These are phyloP conservation scores for Neolamprologus kungweensis DNA, from an alignment of 2,113 vertebrate species.

Conservation along the genomic window DNA sequence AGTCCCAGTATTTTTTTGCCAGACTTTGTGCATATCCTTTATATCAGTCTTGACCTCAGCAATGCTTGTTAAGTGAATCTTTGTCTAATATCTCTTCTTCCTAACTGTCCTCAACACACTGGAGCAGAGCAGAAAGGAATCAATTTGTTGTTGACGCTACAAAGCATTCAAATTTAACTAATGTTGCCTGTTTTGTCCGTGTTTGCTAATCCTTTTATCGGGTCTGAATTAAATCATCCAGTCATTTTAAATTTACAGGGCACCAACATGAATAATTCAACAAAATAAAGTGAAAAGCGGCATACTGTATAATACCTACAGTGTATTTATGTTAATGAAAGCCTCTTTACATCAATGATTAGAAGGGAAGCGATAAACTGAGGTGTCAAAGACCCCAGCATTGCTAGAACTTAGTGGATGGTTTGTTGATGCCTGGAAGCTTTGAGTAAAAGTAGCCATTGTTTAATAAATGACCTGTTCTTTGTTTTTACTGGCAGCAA, in stretches of 20 bases:
- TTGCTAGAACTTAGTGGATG: not conserved
- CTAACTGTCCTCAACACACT: not conserved
- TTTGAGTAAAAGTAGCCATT: constrained; percentile 22
- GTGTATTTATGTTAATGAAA: not conserved
- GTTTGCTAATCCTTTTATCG: not conserved
- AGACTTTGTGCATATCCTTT: not conserved
- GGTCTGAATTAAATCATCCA: not conserved
- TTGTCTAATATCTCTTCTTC: not conserved
- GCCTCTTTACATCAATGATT: not conserved
- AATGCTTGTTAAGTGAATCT: not conserved
- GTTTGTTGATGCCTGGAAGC: constrained; percentile 26
- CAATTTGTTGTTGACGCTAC: not conserved
- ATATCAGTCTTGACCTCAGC: not conserved
- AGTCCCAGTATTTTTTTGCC: not conserved
- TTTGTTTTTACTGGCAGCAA: constrained; percentile 32
- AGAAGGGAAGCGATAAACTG: not conserved
- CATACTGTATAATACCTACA: not conserved
- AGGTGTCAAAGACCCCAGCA: not conserved
- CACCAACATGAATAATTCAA: not conserved
- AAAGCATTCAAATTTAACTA: not conserved
- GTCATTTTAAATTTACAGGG: not conserved
- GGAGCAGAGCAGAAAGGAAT: not conserved
- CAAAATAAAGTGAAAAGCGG: not conserved
- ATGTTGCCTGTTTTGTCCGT: not conserved
- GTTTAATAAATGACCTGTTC: constrained; percentile 46